Evolutionary conservation across 2,113 vertebrate genomes (phyloP).

Genomic region (Scartelaos histophorus): DNA sequence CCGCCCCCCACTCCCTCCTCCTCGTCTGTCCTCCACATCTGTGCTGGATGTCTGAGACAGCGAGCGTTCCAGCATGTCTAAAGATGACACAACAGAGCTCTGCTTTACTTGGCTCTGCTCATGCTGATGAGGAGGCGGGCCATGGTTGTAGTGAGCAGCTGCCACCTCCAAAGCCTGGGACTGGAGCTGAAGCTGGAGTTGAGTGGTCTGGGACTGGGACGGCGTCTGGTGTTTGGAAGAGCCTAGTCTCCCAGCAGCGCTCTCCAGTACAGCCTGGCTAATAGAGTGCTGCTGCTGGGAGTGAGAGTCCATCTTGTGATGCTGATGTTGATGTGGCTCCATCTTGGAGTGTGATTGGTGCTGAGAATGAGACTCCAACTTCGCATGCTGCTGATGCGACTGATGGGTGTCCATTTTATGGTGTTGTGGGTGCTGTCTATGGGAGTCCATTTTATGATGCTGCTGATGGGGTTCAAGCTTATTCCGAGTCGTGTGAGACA

Average conservation of each 20-base stretch:
- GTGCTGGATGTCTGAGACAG: constrained; percentile 74
- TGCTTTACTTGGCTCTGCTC: constrained; percentile 77
- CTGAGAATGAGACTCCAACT: constrained; percentile 65
- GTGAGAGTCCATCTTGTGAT: constrained; percentile 67
- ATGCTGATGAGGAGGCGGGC: constrained; percentile 67
- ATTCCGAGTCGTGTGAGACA: constrained; percentile 86
- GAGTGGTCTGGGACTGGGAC: constrained; percentile 80
- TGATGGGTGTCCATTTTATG: constrained; percentile 65
- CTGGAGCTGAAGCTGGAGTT: constrained; percentile 84
- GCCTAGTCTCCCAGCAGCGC: constrained; percentile 66
- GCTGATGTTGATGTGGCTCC: constrained; percentile 57
- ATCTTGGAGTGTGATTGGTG: constrained; percentile 52
- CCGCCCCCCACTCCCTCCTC: constrained; percentile 59
- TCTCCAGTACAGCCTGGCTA: constrained; percentile 76
- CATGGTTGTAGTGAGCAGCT: constrained; percentile 81
- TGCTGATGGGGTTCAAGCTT: constrained; percentile 76
- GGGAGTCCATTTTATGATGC: constrained; percentile 63
- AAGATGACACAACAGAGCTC: constrained; percentile 79
- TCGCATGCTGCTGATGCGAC: constrained; percentile 61
- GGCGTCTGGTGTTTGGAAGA: constrained; percentile 71
- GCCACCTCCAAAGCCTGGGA: constrained; percentile 85
- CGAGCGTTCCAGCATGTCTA: constrained; percentile 82
- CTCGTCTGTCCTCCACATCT: constrained; percentile 70
- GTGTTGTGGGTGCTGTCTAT: constrained; percentile 57
- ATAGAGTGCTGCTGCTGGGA: constrained; percentile 79